These are phyloP conservation scores for Pitangus sulphuratus DNA, from an alignment of 2,797 vertebrate genomes.

Conservation along the genomic window DNA sequence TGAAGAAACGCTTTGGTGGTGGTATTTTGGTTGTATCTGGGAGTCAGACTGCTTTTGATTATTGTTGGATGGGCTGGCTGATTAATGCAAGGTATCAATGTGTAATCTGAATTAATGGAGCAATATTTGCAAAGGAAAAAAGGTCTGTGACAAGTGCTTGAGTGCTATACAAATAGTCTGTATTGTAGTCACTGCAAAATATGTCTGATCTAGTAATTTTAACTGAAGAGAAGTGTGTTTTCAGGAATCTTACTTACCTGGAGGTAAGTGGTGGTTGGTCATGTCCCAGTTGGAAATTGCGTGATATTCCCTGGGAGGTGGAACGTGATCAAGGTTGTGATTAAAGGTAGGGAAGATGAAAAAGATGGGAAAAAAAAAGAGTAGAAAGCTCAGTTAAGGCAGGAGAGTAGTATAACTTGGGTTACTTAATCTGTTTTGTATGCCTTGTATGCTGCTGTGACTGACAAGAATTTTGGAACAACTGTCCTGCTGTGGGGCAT, in stretches of 20 bases:
- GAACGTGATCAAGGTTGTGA: fast-evolving
- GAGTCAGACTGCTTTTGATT: background rate
- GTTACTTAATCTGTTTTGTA: constrained; percentile 17
- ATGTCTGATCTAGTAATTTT: fast-evolving
- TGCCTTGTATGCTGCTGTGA: background rate
- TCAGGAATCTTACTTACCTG: background rate
- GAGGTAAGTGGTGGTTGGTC: background rate
- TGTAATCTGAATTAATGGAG: background rate
- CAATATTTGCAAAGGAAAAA: background rate
- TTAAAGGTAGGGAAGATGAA: background rate
- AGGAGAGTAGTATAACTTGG: background rate
- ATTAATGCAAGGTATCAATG: background rate
- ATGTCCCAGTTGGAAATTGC: background rate
- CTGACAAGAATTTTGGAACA: constrained; percentile 18
- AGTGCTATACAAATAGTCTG: background rate
- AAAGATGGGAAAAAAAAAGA: background rate
- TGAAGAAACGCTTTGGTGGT: background rate
- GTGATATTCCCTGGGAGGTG: background rate
- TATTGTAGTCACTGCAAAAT: background rate
- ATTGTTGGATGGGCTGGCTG: background rate
- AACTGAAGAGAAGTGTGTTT: background rate
- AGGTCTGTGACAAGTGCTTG: background rate
- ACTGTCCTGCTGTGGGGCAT: constrained; percentile 35
- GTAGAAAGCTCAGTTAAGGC: background rate
- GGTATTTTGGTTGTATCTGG: background rate